A percentile compares a stretch with the other conserved stretches of the same genome.
These are phyloP conservation scores for Drosophila mayaguana DNA, from an alignment of 2,888 invertebrate genomes.

Conservation along the genomic window DNA sequence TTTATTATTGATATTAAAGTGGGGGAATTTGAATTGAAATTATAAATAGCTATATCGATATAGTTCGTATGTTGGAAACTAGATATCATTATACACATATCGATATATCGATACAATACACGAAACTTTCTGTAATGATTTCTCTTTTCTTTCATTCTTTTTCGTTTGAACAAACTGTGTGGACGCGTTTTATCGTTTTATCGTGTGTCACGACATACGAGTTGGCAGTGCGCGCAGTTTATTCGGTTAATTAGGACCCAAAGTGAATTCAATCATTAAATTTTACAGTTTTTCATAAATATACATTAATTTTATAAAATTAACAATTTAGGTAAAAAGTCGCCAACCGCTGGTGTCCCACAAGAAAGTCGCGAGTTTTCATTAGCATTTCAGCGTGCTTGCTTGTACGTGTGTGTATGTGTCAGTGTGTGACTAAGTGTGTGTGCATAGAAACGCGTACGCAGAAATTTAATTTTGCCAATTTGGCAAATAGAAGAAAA, in stretches of 20 bases:
- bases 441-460: constrained; percentile 56
- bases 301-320: constrained; percentile 12
- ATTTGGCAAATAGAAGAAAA: constrained; percentile 68
- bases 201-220: constrained; percentile 40
- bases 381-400: constrained; percentile 43
- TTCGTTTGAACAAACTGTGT: constrained; percentile 50
- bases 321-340: constrained; percentile 29
- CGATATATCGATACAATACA: constrained; percentile 46
- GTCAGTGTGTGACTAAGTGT: constrained; percentile 10
- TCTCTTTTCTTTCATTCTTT: constrained; percentile 51
- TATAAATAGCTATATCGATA: constrained; percentile 16
- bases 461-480: constrained; percentile 74
- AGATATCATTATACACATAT: constrained; percentile 24
- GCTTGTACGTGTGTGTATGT: not conserved
- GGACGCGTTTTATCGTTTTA: constrained; percentile 56
- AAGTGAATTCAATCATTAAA: constrained; percentile 39
- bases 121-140: constrained; percentile 40
- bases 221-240: constrained; percentile 59
- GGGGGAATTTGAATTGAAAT: constrained; percentile 3
- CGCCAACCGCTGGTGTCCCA: constrained; percentile 8
- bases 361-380: constrained; percentile 31
- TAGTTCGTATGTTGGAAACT: not conserved
- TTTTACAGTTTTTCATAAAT: constrained; percentile 28
- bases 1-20: not conserved
- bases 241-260: constrained; percentile 30